Conservation (phyloP, 2,113 vertebrate species). For the Neotoma lepida region DNA sequence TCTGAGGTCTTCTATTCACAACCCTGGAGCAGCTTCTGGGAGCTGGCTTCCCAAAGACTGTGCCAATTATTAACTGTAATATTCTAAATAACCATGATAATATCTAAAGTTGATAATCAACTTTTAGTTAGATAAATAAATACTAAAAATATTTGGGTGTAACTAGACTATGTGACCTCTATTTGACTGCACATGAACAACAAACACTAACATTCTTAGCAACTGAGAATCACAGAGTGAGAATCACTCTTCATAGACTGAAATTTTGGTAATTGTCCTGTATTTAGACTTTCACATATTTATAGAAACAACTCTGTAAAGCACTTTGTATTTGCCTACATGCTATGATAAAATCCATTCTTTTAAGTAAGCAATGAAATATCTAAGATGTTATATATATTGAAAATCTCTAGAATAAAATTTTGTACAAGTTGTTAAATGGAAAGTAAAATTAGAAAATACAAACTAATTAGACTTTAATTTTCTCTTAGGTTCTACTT, state of each 20-base stretch:
- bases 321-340: background rate
- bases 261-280: background rate
- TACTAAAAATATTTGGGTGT: background rate
- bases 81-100: background rate
- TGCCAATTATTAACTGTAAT: background rate
- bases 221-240: background rate
- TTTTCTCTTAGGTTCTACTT: background rate
- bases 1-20: too few relatives aligned
- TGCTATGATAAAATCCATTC: background rate
- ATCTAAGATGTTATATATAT: background rate
- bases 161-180: background rate
- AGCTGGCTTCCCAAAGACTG: too few relatives aligned
- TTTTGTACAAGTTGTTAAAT: background rate
- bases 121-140: background rate
- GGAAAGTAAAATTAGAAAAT: constrained; percentile 7
- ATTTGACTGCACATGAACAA: background rate
- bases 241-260: background rate
- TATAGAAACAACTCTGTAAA: background rate
- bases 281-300: background rate
- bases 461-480: background rate
- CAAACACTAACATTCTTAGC: background rate
- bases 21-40: too few relatives aligned
- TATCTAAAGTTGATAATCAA: constrained; percentile 3
- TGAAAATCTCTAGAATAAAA: background rate
- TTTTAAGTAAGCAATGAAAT: background rate